Conservation (phyloP, 2,113 vertebrate species). For the Naja naja region DNA sequence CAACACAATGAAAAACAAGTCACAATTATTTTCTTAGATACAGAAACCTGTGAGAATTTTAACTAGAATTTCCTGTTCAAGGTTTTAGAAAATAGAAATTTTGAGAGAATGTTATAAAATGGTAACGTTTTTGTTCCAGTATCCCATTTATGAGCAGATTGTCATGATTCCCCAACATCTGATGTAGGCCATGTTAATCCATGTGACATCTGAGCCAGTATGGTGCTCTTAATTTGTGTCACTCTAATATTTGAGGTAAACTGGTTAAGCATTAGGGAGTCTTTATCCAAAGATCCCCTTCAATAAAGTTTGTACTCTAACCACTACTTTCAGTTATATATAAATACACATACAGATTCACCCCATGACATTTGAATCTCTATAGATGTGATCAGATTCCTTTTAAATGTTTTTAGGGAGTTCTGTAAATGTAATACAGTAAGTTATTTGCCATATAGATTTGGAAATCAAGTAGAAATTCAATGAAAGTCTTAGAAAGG, state of each 20-base stretch:
- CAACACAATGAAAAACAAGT: neutral
- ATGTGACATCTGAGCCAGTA: too few species aligned
- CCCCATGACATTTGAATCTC: rapidly evolving
- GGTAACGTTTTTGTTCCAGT: neutral
- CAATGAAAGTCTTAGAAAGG: slow-evolving; percentile 12
- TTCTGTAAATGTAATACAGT: rapidly evolving
- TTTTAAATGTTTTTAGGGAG: neutral
- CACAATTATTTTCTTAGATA: neutral
- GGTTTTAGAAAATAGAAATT: neutral
- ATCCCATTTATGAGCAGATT: too few species aligned
- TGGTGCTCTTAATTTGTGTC: too few species aligned
- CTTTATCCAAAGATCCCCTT: too few species aligned
- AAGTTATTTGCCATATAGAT: neutral
- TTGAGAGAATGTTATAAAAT: neutral
- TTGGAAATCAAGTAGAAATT: neutral
- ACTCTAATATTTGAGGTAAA: too few species aligned
- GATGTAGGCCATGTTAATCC: too few species aligned
- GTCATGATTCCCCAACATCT: too few species aligned
- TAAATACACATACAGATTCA: too few species aligned
- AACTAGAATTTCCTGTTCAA: neutral
- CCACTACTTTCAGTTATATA: too few species aligned
- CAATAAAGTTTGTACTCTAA: too few species aligned
- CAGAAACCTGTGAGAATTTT: neutral
- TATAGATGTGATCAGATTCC: rapidly evolving
- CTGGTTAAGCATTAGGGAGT: too few species aligned